Evolutionary conservation across 37 sponge, comb jelly and placozoan species (phyloP).

Genomic region (Cladorhizidae sp.): DNA sequence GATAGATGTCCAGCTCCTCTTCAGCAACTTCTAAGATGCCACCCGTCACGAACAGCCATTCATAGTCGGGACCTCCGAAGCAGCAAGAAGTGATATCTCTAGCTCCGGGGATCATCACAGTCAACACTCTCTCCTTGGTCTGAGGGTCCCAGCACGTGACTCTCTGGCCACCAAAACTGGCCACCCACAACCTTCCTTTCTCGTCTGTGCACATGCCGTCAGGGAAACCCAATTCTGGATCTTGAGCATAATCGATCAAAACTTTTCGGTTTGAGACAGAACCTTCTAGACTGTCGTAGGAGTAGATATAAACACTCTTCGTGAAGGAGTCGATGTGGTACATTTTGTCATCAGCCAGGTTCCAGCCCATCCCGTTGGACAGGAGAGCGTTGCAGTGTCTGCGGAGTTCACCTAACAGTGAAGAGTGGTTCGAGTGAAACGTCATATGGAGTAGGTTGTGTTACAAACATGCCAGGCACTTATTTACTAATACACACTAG

Average conservation of each 20-base stretch:
- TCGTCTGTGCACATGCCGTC: constrained; percentile 57
- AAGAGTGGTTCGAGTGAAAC: neutral
- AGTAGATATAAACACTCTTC: constrained; percentile 33
- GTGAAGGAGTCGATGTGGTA: constrained; percentile 53
- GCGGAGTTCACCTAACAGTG: neutral
- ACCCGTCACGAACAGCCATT: constrained; percentile 57
- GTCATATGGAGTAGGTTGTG: neutral
- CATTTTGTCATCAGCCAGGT: constrained; percentile 41
- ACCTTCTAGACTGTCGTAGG: constrained; percentile 38
- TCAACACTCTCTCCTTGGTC: constrained; percentile 24
- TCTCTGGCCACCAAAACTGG: constrained; percentile 10
- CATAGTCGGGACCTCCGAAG: constrained; percentile 65
- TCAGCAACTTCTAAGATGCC: neutral
- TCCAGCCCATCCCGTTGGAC: constrained; percentile 74
- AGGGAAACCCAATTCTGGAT: constrained; percentile 29
- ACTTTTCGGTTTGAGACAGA: constrained; percentile 27
- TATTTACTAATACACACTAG: neutral
- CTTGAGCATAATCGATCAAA: constrained; percentile 21
- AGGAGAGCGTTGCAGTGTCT: constrained; percentile 6
- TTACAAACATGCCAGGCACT: neutral
- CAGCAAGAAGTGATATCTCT: constrained; percentile 52
- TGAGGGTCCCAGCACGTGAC: constrained; percentile 54
- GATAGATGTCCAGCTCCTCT: constrained; percentile 12
- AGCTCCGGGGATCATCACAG: constrained; percentile 37
- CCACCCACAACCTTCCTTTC: constrained; percentile 56